Base-by-base conservation (phyloP, 1,140 invertebrate genomes). In the Muscidifurax raptorellus region DNA sequence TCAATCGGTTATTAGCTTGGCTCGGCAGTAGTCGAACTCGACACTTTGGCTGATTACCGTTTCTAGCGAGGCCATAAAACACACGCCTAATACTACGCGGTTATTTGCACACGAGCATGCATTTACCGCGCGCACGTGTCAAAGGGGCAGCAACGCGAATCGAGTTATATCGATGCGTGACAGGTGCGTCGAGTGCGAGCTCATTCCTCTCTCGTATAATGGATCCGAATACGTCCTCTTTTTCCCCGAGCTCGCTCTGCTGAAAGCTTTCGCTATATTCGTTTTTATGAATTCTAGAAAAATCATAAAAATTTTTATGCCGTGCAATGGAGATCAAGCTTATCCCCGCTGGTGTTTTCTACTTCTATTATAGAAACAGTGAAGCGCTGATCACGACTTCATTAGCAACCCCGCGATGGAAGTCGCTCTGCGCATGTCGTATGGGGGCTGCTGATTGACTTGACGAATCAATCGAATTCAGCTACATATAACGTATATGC, bases 201-300 rank as follows among this genome's bases (percentile, higher is more conserved):
- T 81, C 80, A 81, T 81, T 81, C 59, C 18, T 59, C 52, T 25
- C 79, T n/a, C 28, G 13, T 18, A 66, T 71, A 81, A 81, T 81
- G 67, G 44, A 71, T 71, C 67, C 67, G 4, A 67, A 71, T n/a
- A n/a, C 67, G 40, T 22, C 25, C 36, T 71, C 30, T 52, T 40
- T 71, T 4, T 64, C 59, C n/a, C 6, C 59, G 59, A n/a, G n/a
- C 15, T 1, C 0, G 6, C 64, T 9, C 64, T 25, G 22, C 64
- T n/a, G 64, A 9, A n/a, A 28, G 7, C 7, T 7, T 0, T 67
- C 22, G 66, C 10, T 69, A 28, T 28, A 13, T 9, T 30, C 10
- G 7, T 69, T 30, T 69, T 0, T 69, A 69, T 6, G 52, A 22
- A n/a, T 59, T 59, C 52, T 7, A n/a, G 15, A n/a, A 7, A 22